phyloP scores from a whole-genome alignment of 2,888 invertebrate genomes.

The Galerucella calmariensis region DNA sequence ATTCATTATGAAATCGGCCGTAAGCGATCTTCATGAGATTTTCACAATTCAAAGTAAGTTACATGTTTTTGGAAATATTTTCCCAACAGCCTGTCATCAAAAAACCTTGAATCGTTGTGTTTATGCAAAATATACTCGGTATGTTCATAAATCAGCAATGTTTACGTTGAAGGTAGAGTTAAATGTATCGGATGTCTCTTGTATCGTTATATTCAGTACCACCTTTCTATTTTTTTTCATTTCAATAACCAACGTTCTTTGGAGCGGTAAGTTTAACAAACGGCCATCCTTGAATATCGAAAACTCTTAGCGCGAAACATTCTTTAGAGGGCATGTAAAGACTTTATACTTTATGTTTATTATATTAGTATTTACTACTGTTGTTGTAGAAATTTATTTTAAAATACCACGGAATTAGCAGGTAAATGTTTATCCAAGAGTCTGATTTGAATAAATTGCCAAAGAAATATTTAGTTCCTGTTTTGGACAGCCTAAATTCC shows the following conservation, averaged over 20 bases:
- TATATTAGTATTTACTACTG: not conserved
- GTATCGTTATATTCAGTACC: not conserved
- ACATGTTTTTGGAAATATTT: too few relatives aligned
- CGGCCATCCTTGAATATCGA: not conserved
- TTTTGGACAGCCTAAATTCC: too few relatives aligned
- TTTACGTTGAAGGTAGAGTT: not conserved
- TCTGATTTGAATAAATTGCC: too few relatives aligned
- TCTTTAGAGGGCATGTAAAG: not conserved
- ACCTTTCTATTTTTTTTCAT: constrained; percentile 2
- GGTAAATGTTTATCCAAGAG: too few relatives aligned
- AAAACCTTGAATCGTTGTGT: too few relatives aligned
- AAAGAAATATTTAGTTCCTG: too few relatives aligned
- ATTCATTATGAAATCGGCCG: too few relatives aligned
- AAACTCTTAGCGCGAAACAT: not conserved
- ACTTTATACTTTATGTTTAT: not conserved
- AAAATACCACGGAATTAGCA: too few relatives aligned
- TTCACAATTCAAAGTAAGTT: too few relatives aligned
- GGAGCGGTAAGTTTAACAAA: not conserved
- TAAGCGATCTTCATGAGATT: too few relatives aligned
- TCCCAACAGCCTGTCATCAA: too few relatives aligned
- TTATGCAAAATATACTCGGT: not conserved
- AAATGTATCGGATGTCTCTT: not conserved
- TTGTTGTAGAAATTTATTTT: too few relatives aligned
- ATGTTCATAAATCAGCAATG: not conserved
- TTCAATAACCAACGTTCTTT: not conserved